Base-by-base conservation (phyloP, 2,888 invertebrate genomes). In the Camponotus fellah region DNA sequence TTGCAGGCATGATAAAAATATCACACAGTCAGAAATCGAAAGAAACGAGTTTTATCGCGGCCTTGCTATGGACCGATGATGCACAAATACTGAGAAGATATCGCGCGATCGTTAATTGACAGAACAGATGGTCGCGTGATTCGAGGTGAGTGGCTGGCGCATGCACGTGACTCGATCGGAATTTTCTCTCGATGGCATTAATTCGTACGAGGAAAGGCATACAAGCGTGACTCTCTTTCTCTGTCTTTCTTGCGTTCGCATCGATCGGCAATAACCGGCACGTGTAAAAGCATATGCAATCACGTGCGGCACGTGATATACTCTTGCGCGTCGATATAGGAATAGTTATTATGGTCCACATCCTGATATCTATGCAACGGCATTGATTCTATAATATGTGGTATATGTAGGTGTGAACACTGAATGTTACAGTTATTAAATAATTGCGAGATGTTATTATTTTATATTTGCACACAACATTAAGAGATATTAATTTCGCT, bases 231-330 rank as follows among this genome's bases (percentile, higher is more conserved):
- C 65, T 86, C n/a, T 82, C 69, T 74, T 68, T 80, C 80, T 80
- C 43, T 37, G 46, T 80, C 83, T 83, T 64, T 80, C 83, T 72
- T 21, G 21, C 14, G 49, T 46, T 14, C 53, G 56, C 58, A 56
- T 43, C 21, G 71, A 64, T 66, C 79, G 60, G 46, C 60, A 71
- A 80, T 80, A 80, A 80, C 71, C 53, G 58, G 85, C 90, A 90
- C 92, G 93, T 92, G 94, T 89, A 92, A 79, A 87, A 91, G 90
- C 91, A 90, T 89, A 91, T 88, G 90, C 90, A 89, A 92, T 94
- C 94, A 93, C 93, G 93, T 93, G 93, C 92, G 65, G 92, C 94
- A 93, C 94, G 94, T 93, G 93, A 92, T 92, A 90, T 82, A 68
- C 89, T 83, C 83, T 84, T 82, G 68, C 77, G 66, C 69, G 86